A percentile compares a stretch with the other conserved stretches of the same genome.
These are phyloP conservation scores for Alces alces DNA, from an alignment of 2,113 vertebrate genomes.

Conservation along the genomic window DNA sequence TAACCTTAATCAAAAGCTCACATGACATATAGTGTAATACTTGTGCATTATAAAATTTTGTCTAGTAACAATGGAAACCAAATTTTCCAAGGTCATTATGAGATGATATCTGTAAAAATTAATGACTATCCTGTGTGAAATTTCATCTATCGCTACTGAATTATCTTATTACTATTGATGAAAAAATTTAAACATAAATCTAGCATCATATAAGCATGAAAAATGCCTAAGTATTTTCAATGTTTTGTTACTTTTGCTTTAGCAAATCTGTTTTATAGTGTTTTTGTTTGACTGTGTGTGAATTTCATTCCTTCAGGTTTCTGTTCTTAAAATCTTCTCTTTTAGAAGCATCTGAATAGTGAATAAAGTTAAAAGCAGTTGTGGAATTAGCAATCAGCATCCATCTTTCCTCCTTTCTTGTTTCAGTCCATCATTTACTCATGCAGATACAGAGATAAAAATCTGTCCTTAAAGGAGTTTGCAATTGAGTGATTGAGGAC, in stretches of 20 bases:
- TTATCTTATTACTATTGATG: constrained; percentile 59
- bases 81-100: constrained; percentile 64
- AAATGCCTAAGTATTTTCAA: constrained; percentile 23
- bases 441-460: neutral
- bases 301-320: constrained; percentile 23
- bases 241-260: constrained; percentile 28
- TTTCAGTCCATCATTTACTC: constrained; percentile 25
- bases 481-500: neutral
- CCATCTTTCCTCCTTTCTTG: neutral
- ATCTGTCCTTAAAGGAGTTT: constrained; percentile 19
- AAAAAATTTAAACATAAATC: constrained; percentile 50
- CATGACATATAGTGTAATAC: constrained; percentile 72
- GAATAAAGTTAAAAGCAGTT: constrained; percentile 39
- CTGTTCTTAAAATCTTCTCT: neutral
- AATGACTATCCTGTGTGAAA: constrained; percentile 55
- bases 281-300: neutral
- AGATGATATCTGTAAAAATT: constrained; percentile 57
- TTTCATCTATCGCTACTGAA: constrained; percentile 45
- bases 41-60: constrained; percentile 69
- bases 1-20: constrained; percentile 79
- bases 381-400: constrained; percentile 21
- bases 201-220: constrained; percentile 37
- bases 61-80: constrained; percentile 61
- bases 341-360: neutral
- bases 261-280: neutral